These are phyloP conservation scores for Synodontis membranacea DNA, from an alignment of 2,113 vertebrate genomes.

Conservation along the genomic window DNA sequence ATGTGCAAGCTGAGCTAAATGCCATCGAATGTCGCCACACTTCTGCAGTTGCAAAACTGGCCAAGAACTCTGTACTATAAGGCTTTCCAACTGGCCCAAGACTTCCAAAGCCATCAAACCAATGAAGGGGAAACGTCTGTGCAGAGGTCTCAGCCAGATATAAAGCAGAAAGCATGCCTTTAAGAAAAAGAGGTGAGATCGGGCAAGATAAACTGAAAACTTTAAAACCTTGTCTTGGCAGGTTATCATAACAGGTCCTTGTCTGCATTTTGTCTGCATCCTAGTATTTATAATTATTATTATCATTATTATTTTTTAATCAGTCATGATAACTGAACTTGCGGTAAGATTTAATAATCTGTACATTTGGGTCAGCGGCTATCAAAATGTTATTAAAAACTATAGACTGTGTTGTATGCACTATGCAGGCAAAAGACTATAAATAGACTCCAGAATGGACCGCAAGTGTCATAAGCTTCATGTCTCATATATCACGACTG, in stretches of 20 bases:
- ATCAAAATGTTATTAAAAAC: constrained; percentile 22
- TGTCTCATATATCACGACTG: constrained; percentile 35
- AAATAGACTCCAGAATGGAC: constrained; percentile 46
- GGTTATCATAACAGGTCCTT: not conserved
- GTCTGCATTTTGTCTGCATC: not conserved
- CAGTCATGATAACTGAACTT: not conserved
- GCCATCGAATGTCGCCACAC: constrained; percentile 43
- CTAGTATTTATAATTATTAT: not conserved
- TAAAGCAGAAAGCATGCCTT: constrained; percentile 66
- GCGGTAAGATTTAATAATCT: not conserved
- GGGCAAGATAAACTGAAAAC: not conserved
- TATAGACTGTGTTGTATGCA: constrained; percentile 36
- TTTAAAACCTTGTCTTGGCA: not conserved
- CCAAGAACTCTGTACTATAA: constrained; percentile 38
- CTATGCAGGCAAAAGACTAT: constrained; percentile 33
- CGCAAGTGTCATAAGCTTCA: constrained; percentile 15
- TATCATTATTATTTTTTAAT: not conserved
- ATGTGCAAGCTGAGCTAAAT: constrained; percentile 47
- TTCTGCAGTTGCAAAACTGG: constrained; percentile 33
- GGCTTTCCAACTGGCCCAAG: constrained; percentile 20
- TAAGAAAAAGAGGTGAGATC: constrained; percentile 74
- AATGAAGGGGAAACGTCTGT: constrained; percentile 51
- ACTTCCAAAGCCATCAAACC: constrained; percentile 41
- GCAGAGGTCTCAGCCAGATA: constrained; percentile 38
- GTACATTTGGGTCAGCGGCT: not conserved